Conservation (phyloP, 1,140 invertebrate genomes). For the Cydia splendana region DNA sequence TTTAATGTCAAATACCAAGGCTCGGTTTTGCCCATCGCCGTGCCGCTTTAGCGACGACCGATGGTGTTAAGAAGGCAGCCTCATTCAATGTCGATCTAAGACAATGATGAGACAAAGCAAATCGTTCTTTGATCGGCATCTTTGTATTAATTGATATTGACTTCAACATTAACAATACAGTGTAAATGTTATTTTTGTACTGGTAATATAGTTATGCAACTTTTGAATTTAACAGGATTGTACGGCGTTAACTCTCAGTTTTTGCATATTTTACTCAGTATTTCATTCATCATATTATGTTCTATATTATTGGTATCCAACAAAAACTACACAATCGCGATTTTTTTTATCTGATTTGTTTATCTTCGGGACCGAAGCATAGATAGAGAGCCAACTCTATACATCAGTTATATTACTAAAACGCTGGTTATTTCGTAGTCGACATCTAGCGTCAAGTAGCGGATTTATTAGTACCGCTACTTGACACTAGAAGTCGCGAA, state of each 20-base stretch:
- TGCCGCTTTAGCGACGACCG: constrained; percentile 44
- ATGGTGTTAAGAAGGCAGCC: constrained; percentile 51
- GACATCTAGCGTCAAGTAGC: too few species aligned
- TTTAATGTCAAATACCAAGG: constrained; percentile 47
- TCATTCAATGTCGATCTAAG: constrained; percentile 62
- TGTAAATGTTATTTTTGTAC: not conserved
- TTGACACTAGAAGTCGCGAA: too few species aligned
- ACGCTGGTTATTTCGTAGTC: too few species aligned
- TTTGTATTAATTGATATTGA: constrained; percentile 38
- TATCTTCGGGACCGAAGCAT: constrained; percentile 22
- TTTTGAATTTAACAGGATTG: too few species aligned
- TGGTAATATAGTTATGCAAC: too few species aligned
- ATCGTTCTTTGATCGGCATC: constrained; percentile 51
- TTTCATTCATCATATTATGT: not conserved
- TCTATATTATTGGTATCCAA: not conserved
- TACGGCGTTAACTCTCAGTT: too few species aligned
- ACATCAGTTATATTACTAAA: too few species aligned
- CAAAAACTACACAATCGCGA: not conserved
- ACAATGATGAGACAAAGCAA: constrained; percentile 51
- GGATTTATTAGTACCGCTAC: too few species aligned
- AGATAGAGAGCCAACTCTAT: too few species aligned
- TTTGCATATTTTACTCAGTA: too few species aligned
- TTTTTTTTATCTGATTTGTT: not conserved
- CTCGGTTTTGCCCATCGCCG: constrained; percentile 43
- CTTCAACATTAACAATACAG: constrained; percentile 36